phyloP scores from a whole-genome alignment of 2,888 invertebrate species.

The Diplolepis rosae region DNA sequence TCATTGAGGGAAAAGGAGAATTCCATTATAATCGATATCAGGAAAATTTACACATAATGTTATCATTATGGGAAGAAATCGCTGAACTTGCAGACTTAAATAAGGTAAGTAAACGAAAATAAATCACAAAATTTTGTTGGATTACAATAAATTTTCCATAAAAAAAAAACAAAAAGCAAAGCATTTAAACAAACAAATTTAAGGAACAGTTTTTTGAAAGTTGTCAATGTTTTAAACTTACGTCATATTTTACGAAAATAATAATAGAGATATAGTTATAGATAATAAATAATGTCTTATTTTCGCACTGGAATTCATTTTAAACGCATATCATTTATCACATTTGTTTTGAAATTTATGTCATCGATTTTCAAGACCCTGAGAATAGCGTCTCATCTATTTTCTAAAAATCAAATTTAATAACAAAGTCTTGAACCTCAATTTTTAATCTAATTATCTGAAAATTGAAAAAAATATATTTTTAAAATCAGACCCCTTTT shows the following conservation, averaged over 20 bases:
- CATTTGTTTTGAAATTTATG: conserved; percentile 12
- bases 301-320: not conserved
- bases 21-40: conserved; percentile 82
- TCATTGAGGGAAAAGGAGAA: conserved; percentile 88
- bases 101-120: conserved; percentile 77
- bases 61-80: conserved; percentile 89
- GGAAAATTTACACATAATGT: conserved; percentile 89
- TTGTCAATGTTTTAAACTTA: not conserved
- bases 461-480: no score
- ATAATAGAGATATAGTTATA: not conserved
- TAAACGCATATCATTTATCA: conserved; percentile 2
- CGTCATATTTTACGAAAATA: not conserved
- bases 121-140: not conserved
- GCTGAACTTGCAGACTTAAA: conserved; percentile 90
- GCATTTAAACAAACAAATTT: not conserved
- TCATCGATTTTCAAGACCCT: conserved; percentile 8
- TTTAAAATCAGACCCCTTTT: no score
- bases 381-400: not conserved
- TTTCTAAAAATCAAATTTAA: not conserved
- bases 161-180: not conserved
- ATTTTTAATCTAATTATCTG: conserved; percentile 1
- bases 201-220: not conserved
- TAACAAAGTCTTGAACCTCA: not conserved
- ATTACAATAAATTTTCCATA: not conserved
- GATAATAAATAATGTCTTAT: conserved; percentile 18